phyloP scores from a whole-genome alignment of 2,113 vertebrate species.

The Oreochromis tanganicae region DNA sequence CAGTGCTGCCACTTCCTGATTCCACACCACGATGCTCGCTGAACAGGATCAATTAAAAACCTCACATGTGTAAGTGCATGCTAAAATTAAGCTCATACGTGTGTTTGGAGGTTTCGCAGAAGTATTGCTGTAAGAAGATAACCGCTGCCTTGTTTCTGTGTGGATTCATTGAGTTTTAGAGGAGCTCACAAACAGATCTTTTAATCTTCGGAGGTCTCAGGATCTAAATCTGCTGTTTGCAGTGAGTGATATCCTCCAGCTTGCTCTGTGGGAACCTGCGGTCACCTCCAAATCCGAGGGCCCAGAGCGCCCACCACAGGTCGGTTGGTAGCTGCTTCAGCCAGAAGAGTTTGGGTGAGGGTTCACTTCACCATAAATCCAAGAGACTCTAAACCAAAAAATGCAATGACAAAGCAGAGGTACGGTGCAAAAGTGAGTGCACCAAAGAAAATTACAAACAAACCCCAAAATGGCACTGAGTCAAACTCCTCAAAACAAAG shows the following conservation, averaged over 20 bases:
- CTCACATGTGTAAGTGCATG: not conserved
- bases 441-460: not conserved
- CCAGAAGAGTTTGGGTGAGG: not conserved
- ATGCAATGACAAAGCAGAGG: not conserved
- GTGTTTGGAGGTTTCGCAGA: not conserved
- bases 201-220: not conserved
- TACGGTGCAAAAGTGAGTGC: not conserved
- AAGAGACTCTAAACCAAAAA: not conserved
- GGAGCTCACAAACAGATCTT: not conserved
- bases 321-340: not conserved
- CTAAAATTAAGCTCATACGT: not conserved
- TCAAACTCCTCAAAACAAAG: not conserved
- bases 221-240: not conserved
- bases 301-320: not conserved
- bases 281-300: not conserved
- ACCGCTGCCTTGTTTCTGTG: not conserved
- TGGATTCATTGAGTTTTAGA: not conserved
- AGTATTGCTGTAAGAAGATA: not conserved
- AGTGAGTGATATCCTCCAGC: not conserved
- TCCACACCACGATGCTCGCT: not conserved
- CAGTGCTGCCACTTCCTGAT: constrained; percentile 4
- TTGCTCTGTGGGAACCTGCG: not conserved
- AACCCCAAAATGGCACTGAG: not conserved
- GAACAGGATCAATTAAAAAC: not conserved
- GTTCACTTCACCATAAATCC: not conserved